phyloP scores from a whole-genome alignment of 2,888 invertebrate species.

The Caprella mutica region DNA sequence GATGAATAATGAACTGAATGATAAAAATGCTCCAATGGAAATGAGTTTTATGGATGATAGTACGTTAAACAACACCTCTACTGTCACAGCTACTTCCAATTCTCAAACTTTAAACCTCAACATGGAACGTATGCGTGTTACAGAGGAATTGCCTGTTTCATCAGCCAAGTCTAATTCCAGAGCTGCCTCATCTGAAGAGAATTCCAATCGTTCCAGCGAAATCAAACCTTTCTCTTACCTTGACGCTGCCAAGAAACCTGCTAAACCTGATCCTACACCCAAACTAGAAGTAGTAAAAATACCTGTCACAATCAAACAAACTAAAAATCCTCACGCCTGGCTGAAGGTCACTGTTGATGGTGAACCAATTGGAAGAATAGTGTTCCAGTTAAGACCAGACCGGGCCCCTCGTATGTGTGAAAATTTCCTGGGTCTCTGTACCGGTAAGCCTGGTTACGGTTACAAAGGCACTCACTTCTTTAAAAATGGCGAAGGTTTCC shows the following conservation, averaged over 20 bases:
- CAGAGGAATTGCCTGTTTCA: too few species aligned
- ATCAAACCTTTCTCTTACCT: conserved; percentile 27
- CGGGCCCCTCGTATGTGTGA: conserved; percentile 34
- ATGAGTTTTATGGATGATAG: not conserved
- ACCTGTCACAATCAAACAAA: conserved; percentile 13
- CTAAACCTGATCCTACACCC: conserved; percentile 20
- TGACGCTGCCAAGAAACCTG: conserved; percentile 33
- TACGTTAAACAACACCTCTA: not conserved
- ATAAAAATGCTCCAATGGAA: too few species aligned
- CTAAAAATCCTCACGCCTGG: conserved; percentile 34
- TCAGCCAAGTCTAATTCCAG: not conserved
- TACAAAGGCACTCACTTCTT: conserved; percentile 34
- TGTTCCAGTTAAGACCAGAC: conserved; percentile 32
- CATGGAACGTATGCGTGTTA: too few species aligned
- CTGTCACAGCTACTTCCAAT: not conserved
- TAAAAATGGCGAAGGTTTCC: conserved; percentile 31
- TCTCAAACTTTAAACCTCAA: too few species aligned
- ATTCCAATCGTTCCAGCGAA: conserved; percentile 13
- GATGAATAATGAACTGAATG: not conserved
- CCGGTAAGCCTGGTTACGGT: conserved; percentile 31
- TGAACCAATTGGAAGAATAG: conserved; percentile 25
- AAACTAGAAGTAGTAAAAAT: conserved; percentile 12
- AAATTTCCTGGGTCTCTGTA: conserved; percentile 33
- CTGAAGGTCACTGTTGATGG: conserved; percentile 28
- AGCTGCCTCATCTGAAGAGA: not conserved